phyloP scores from a whole-genome alignment of 2,113 vertebrate species.

The Dipodomys merriami region DNA sequence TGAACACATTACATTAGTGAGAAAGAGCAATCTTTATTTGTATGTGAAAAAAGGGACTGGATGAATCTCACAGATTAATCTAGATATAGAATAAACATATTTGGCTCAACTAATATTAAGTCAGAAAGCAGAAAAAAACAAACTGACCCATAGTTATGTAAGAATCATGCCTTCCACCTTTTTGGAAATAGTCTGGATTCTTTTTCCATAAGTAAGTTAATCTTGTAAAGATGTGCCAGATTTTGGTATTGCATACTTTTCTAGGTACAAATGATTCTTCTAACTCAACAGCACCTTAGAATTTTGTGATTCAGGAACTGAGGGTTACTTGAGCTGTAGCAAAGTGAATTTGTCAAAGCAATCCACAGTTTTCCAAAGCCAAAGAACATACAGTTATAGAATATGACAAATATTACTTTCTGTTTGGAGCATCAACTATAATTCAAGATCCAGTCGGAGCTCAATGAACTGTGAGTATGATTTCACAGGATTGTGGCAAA shows the following conservation, averaged over 20 bases:
- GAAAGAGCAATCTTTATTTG: neutral
- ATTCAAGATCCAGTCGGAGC: conserved; percentile 77
- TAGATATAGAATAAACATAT: conserved; percentile 6
- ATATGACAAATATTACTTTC: conserved; percentile 81
- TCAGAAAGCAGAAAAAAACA: neutral
- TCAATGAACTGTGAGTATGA: conserved; percentile 76
- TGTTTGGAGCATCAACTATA: conserved; percentile 75
- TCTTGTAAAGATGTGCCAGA: neutral
- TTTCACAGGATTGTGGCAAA: conserved; percentile 76
- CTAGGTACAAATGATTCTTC: conserved; percentile 3
- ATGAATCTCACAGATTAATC: conserved; percentile 14
- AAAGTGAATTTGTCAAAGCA: conserved; percentile 63
- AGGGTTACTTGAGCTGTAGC: conserved; percentile 43
- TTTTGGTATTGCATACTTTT: neutral
- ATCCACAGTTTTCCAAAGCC: conserved; percentile 59
- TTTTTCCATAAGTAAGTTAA: neutral
- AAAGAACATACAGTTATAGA: conserved; percentile 70
- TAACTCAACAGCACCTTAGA: neutral
- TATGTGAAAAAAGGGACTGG: neutral
- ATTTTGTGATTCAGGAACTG: conserved; percentile 12
- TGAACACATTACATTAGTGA: neutral
- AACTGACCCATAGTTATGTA: neutral
- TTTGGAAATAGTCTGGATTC: neutral
- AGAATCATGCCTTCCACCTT: neutral
- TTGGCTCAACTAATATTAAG: conserved; percentile 26